Evolutionary conservation across 2,797 vertebrate species (phyloP).

Genomic region (Dendrocincla tyrannina): DNA sequence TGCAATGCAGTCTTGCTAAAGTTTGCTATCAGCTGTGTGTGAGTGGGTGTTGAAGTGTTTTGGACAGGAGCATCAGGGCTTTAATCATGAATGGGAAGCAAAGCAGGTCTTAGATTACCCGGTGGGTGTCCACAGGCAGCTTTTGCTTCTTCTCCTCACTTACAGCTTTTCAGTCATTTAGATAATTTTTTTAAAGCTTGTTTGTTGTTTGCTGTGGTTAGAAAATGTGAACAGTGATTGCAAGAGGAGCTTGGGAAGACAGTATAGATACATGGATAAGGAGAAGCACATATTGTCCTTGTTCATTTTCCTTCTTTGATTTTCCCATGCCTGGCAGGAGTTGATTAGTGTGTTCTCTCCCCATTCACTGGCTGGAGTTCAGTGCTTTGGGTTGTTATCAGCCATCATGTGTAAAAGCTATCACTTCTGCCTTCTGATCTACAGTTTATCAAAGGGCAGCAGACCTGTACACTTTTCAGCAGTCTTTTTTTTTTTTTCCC

Average conservation of each 20-base stretch:
- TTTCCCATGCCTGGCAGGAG: background rate
- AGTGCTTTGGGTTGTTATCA: background rate
- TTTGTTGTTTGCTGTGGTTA: background rate
- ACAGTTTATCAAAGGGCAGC: background rate
- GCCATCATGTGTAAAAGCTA: background rate
- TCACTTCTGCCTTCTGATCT: constrained; percentile 4
- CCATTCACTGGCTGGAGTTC: background rate
- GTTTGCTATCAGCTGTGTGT: background rate
- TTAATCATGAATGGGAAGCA: background rate
- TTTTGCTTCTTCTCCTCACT: background rate
- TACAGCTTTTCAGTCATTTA: background rate
- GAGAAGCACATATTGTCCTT: background rate
- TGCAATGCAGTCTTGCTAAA: accelerated
- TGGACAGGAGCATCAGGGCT: background rate
- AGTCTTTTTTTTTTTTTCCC: too few species aligned
- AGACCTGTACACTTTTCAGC: background rate
- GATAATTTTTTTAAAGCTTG: background rate
- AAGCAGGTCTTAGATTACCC: background rate
- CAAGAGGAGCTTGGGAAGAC: background rate
- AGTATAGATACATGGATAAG: background rate
- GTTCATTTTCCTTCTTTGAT: constrained; percentile 21
- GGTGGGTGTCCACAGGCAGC: background rate
- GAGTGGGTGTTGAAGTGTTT: background rate
- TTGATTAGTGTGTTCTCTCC: background rate
- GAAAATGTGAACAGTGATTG: background rate